Base-by-base conservation (phyloP, 2,797 vertebrate species). In the Parauchenoglanis punctatus region DNA sequence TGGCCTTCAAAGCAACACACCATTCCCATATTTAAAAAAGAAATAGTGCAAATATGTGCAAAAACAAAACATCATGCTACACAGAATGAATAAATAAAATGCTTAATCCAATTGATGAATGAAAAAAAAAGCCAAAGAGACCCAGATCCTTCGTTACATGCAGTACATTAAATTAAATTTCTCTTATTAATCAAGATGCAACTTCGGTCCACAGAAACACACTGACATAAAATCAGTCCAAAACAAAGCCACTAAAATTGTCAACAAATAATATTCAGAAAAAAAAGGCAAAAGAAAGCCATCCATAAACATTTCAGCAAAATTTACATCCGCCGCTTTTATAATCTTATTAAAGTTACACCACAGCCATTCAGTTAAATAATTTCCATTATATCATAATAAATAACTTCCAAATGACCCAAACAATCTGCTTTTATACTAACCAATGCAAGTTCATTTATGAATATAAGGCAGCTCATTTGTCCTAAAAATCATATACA, bases 51-150 rank as follows among this genome's bases (percentile, higher is more conserved):
- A 80, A 54, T 46, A 73, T 46, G 75, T 78, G 17, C 25, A 56
- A 52, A 76, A 46, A 44, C 8, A 28, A n/a, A 17, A 2, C 23
- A 2, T 61, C 10, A 25, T 17, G 40, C 40, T n/a, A 63, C 12
- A 46, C 18, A 40, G 18, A 80, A 46, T 61, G 35, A 63, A 81
- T 46, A 63, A 81, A 81, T 28, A 81, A 65, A 81, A 81, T 40
- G 44, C 7, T 35, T 13, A n/a, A 56, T 76, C 28, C n/a, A n/a
- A n/a, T 28, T 13, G 8, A 77, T 7, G 13, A 59, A 81, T 7
- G 4, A 15, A 40, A 35, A 10, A 18, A 46, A 46, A 25, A 15
- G 15, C 11, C 35, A 82, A 28, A n/a, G 40, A 49, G 35, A 46
- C 35, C 58, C 8, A 1, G 28, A 44, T 59, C 56, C 25, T n/a